Evolutionary conservation across 2,888 invertebrate genomes (phyloP).

Genomic region (Melieria picta): DNA sequence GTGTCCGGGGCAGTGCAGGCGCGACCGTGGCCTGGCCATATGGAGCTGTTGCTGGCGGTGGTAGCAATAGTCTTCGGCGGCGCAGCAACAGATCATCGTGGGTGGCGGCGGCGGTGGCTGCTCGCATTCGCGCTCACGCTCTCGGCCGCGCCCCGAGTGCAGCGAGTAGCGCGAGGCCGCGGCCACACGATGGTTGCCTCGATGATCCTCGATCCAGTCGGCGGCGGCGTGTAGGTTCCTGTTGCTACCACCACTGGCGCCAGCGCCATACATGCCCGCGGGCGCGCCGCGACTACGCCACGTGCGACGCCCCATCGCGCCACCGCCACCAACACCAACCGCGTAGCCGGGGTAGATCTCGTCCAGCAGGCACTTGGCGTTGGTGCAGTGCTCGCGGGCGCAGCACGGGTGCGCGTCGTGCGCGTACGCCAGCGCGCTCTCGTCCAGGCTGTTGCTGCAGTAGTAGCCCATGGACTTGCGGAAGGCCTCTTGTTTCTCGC

Average conservation of each 20-base stretch:
- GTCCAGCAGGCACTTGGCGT: slow-evolving; percentile 61
- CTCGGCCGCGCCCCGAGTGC: slow-evolving; percentile 39
- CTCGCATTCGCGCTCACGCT: slow-evolving; percentile 40
- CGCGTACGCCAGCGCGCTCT: slow-evolving; percentile 43
- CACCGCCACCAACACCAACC: slow-evolving; percentile 4
- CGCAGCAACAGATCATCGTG: slow-evolving; percentile 59
- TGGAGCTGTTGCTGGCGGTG: slow-evolving; percentile 55
- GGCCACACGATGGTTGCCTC: slow-evolving; percentile 51
- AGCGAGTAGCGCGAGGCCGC: slow-evolving; percentile 47
- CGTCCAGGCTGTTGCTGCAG: slow-evolving; percentile 59
- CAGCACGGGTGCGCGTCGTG: slow-evolving; percentile 57
- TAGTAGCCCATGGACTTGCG: slow-evolving; percentile 59
- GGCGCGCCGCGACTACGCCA: slow-evolving; percentile 46
- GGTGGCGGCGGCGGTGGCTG: slow-evolving; percentile 47
- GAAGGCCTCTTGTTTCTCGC: slow-evolving; percentile 61
- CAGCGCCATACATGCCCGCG: slow-evolving; percentile 50
- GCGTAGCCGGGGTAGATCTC: slow-evolving; percentile 59
- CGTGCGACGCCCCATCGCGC: slow-evolving; percentile 43
- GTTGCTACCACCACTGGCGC: slow-evolving; percentile 55
- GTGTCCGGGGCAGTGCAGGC: slow-evolving; percentile 56
- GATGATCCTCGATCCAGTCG: slow-evolving; percentile 61
- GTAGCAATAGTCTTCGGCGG: slow-evolving; percentile 63
- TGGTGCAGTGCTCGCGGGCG: slow-evolving; percentile 63
- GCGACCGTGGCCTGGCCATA: slow-evolving; percentile 44
- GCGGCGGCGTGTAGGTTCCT: slow-evolving; percentile 56